These are phyloP conservation scores for Hylaeus volcanicus DNA, from an alignment of 1,140 invertebrate genomes.

Conservation along the genomic window DNA sequence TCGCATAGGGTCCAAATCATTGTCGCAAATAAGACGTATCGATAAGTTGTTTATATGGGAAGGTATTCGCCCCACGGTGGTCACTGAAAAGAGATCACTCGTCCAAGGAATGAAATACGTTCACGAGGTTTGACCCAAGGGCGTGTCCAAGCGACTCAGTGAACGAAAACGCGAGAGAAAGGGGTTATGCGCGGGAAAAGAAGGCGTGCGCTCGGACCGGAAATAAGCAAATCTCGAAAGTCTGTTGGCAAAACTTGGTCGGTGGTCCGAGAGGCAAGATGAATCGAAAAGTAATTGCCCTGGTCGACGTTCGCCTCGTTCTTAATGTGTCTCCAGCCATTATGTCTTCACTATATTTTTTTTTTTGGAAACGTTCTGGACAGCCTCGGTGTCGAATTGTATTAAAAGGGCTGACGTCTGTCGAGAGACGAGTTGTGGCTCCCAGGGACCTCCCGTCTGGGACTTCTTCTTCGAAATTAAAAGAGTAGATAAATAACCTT, in stretches of 20 bases:
- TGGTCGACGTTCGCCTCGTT: constrained; percentile 14
- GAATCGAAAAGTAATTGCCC: constrained; percentile 74
- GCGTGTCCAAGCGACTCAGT: constrained; percentile 33
- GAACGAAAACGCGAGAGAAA: constrained; percentile 47
- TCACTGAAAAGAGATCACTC: constrained; percentile 17
- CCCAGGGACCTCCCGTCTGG: too few species aligned
- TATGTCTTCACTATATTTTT: background rate
- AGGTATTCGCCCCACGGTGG: constrained; percentile 34
- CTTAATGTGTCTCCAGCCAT: constrained; percentile 50
- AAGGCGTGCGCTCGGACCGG: constrained; percentile 64
- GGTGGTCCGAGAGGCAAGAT: constrained; percentile 72
- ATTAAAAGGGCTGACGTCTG: constrained; percentile 44
- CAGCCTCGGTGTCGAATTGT: constrained; percentile 28
- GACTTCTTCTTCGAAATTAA: too few species aligned
- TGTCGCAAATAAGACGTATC: constrained; percentile 38
- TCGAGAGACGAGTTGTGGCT: background rate
- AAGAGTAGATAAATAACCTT: too few species aligned
- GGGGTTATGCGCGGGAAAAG: constrained; percentile 31
- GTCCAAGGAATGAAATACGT: constrained; percentile 38
- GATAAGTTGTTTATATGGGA: background rate
- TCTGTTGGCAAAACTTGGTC: constrained; percentile 70
- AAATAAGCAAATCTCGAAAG: constrained; percentile 72
- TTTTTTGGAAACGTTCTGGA: background rate
- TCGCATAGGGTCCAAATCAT: background rate
- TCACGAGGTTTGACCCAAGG: constrained; percentile 36